phyloP scores from a whole-genome alignment of 2,888 invertebrate species.

The Nomada fucata region DNA sequence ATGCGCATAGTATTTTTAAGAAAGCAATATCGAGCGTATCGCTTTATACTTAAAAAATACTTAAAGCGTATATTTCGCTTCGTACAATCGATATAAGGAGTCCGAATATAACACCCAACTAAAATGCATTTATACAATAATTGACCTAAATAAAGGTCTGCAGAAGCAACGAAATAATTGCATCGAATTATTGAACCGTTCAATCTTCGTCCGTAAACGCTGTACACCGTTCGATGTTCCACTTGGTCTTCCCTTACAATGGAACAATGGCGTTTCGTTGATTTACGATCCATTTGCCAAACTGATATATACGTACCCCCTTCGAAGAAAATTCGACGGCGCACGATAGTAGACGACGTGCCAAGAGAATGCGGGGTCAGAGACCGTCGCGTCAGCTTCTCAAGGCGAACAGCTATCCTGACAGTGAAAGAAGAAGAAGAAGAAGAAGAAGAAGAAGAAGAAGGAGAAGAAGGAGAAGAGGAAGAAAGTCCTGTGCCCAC shows the following conservation, averaged over 20 bases:
- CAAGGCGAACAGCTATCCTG: conserved; percentile 78
- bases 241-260: not conserved
- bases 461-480: not conserved
- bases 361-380: conserved; percentile 78
- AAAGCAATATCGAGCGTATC: too few species aligned
- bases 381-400: conserved; percentile 73
- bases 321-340: conserved; percentile 13
- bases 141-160: too few species aligned
- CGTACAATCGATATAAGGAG: too few species aligned
- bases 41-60: too few species aligned
- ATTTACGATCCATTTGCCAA: not conserved
- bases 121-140: too few species aligned
- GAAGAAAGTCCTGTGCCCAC: conserved; percentile 39
- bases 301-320: not conserved
- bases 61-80: too few species aligned
- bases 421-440: too few species aligned
- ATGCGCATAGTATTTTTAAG: too few species aligned
- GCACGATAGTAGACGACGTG: conserved; percentile 26
- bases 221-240: not conserved
- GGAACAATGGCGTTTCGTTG: not conserved
- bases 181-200: not conserved
- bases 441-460: conserved; percentile 18
- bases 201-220: not conserved
- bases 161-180: not conserved
- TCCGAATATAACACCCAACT: too few species aligned